Evolutionary conservation across 2,888 invertebrate species (phyloP), one percentile per base, ranked within the genome.

Genomic region (Taenaris catops): DNA sequence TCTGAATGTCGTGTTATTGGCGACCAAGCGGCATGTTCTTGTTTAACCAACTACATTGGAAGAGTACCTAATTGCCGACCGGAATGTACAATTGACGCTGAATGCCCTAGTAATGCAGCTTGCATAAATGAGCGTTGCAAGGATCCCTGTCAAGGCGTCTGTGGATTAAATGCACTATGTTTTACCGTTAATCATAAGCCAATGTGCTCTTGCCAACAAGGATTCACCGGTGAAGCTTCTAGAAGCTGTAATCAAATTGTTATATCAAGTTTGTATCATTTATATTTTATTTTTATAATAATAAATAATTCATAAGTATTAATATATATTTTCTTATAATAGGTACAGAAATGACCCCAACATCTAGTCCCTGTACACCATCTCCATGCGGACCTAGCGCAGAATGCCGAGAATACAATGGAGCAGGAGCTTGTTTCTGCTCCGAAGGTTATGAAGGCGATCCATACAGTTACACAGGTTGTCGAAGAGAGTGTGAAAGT

Each of bases 301-400:
- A n/a, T n/a, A n/a, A n/a, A n/a, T n/a, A n/a, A n/a, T n/a, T n/a
- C n/a, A n/a, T n/a, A n/a, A n/a, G n/a, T n/a, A n/a, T n/a, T n/a
- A n/a, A n/a, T n/a, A n/a, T n/a, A n/a, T n/a, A n/a, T n/a, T 37
- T 4, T 21, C 17, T 38, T 34, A 8, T 20, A 21, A 8, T 31
- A 55, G 56, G 46, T 19, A 89, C 91, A 4, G 90, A 91, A 68
- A 86, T 88, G 54, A 87, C 90, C 36, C 90, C 91, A 25, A 88
- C 89, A 23, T 66, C 90, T n/a, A 91, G 94, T 48, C 95, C 96
- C 2, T 95, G 96, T 58, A 88, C 88, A 34, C 95, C 95, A 28
- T 93, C 94, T 36, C 95, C 95, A 1, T 96, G 96, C 61, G 96
- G 96, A 19, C 93, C 92, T 2, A 94, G 94, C 55, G 94, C 95